Conservation (phyloP, 1,140 invertebrate species). For the Rhyzopertha dominica region DNA sequence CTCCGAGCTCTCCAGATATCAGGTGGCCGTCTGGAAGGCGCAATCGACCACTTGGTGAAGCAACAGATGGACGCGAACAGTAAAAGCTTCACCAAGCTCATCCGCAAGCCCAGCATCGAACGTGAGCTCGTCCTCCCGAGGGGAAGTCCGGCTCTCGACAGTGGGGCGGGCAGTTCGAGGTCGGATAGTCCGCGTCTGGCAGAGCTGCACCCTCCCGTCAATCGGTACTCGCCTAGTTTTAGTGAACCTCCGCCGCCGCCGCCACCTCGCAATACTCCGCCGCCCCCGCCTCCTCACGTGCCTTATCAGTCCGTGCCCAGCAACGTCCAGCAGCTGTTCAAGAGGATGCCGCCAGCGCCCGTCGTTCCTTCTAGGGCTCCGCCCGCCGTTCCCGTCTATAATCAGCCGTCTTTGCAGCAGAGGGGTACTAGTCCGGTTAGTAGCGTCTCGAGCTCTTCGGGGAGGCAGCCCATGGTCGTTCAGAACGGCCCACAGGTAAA, state of each 20-base stretch:
- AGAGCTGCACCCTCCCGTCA: conserved; percentile 51
- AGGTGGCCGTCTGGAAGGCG: conserved; percentile 63
- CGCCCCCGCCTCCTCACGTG: conserved; percentile 58
- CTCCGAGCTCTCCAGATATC: conserved; percentile 62
- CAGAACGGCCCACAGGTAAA: conserved; percentile 76
- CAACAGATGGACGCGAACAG: conserved; percentile 52
- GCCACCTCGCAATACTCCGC: conserved; percentile 56
- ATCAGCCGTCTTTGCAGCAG: conserved; percentile 48
- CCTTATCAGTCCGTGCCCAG: conserved; percentile 51
- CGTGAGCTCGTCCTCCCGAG: conserved; percentile 69
- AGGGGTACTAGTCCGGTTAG: conserved; percentile 75
- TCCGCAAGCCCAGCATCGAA: conserved; percentile 81
- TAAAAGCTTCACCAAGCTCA: conserved; percentile 67
- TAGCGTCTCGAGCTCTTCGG: conserved; percentile 42
- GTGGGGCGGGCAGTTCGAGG: conserved; percentile 78
- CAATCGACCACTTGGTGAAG: conserved; percentile 63
- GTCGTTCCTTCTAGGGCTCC: conserved; percentile 56
- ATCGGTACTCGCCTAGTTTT: conserved; percentile 60
- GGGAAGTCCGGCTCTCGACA: conserved; percentile 80
- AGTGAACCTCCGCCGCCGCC: conserved; percentile 66
- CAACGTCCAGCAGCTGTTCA: conserved; percentile 76
- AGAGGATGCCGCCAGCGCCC: conserved; percentile 77
- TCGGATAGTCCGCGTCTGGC: conserved; percentile 74
- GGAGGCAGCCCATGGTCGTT: conserved; percentile 67
- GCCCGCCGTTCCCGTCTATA: conserved; percentile 49